Evolutionary conservation across 2,888 invertebrate species (phyloP).

Genomic region (Drosophila kuntzei): DNA sequence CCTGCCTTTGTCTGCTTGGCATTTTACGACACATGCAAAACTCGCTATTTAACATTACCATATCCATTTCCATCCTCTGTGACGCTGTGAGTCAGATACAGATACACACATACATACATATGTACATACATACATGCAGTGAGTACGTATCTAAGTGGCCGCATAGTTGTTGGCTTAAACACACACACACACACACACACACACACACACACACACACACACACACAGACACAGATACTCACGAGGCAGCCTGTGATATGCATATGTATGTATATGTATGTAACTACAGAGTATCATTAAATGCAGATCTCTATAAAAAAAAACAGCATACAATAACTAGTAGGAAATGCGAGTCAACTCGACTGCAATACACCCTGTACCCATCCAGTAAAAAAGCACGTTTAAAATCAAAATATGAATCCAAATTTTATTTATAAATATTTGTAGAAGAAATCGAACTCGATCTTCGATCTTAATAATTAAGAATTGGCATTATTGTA

Average conservation of each 20-base stretch:
- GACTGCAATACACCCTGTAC: background rate
- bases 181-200: background rate
- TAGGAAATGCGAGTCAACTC: background rate
- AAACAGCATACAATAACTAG: constrained; percentile 1
- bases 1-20: constrained; percentile 50
- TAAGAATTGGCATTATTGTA: too few species aligned
- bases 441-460: too few species aligned
- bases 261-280: constrained; percentile 11
- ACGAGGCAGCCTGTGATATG: background rate
- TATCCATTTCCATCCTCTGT: constrained; percentile 55
- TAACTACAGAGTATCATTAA: constrained; percentile 68
- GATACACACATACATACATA: constrained; percentile 12
- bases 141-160: constrained; percentile 19
- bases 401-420: too few species aligned
- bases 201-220: background rate
- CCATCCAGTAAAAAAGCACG: too few species aligned
- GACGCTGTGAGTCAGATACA: constrained; percentile 47
- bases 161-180: constrained; percentile 24
- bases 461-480: too few species aligned
- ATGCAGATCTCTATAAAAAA: constrained; percentile 76
- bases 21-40: constrained; percentile 62
- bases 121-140: constrained; percentile 1
- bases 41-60: constrained; percentile 73
- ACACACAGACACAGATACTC: background rate
- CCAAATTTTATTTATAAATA: too few species aligned